phyloP scores from a whole-genome alignment of 1,140 invertebrate genomes.

The Scylla paramamosain region DNA sequence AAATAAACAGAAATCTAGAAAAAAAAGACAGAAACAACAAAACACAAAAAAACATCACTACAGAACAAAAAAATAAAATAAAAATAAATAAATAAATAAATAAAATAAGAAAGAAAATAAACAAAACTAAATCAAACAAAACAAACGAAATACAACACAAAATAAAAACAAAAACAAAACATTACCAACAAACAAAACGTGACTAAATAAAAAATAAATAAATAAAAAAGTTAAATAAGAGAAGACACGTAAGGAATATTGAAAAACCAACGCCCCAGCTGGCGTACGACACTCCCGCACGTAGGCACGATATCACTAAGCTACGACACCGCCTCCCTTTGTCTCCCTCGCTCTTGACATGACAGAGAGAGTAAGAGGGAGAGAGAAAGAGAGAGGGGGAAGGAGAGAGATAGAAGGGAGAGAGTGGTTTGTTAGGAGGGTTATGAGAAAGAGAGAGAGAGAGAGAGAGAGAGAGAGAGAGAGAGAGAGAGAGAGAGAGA shows the following conservation, averaged over 20 bases:
- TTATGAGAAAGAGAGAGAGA: background rate
- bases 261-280: background rate
- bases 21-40: no score
- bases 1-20: no score
- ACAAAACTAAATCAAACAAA: background rate
- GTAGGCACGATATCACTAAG: background rate
- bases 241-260: no score
- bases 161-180: no score
- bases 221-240: no score
- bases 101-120: background rate
- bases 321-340: background rate
- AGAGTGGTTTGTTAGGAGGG: background rate
- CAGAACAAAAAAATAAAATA: no score
- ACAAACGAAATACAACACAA: no score
- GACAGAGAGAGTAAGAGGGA: background rate
- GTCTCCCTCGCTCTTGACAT: background rate
- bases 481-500: background rate
- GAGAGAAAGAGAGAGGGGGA: slow-evolving; percentile 35
- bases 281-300: background rate
- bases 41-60: no score
- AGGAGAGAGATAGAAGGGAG: background rate
- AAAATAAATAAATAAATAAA: background rate
- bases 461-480: background rate
- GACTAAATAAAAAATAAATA: no score
- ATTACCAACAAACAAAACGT: no score